Base-by-base conservation (phyloP, 2,797 vertebrate genomes). In the Borostomias antarcticus region DNA sequence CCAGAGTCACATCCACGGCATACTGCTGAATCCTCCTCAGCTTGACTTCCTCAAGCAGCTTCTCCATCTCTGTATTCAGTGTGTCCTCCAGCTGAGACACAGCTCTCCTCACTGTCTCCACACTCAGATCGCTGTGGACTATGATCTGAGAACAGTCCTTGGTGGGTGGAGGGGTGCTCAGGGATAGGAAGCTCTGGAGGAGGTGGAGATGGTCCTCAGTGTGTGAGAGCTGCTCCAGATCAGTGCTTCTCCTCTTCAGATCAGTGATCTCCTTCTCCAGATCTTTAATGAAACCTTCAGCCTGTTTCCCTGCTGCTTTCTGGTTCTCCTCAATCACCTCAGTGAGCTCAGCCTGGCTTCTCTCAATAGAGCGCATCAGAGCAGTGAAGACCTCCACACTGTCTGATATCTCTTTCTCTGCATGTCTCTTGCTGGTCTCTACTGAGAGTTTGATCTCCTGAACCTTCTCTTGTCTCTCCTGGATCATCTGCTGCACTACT, bases 181-280 rank as follows among this genome's bases (percentile, higher is more conserved):
- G n/a, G n/a, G n/a, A n/a, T n/a, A n/a, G n/a, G n/a, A n/a, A n/a
- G n/a, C n/a, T n/a, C n/a, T n/a, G n/a, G n/a, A n/a, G n/a, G n/a
- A n/a, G n/a, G n/a, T n/a, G n/a, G n/a, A n/a, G n/a, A n/a, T n/a
- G n/a, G n/a, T n/a, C n/a, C n/a, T n/a, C n/a, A n/a, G n/a, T n/a
- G n/a, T n/a, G n/a, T n/a, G n/a, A n/a, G n/a, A n/a, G n/a, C n/a
- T n/a, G n/a, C n/a, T n/a, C n/a, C n/a, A n/a, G n/a, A n/a, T n/a
- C n/a, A n/a, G n/a, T n/a, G n/a, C n/a, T n/a, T n/a, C n/a, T n/a
- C n/a, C n/a, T n/a, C n/a, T n/a, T n/a, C n/a, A n/a, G n/a, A n/a
- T n/a, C n/a, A n/a, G 40, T 10, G 23, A 87, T 82, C 75, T 89
- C 85, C 61, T 4, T 57, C 28, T 85, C 37, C 53, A 89, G 64